A percentile compares a stretch with the other conserved stretches of the same genome.
phyloP scores from a whole-genome alignment of 2,113 vertebrate species.

The Eubucco bourcierii region DNA sequence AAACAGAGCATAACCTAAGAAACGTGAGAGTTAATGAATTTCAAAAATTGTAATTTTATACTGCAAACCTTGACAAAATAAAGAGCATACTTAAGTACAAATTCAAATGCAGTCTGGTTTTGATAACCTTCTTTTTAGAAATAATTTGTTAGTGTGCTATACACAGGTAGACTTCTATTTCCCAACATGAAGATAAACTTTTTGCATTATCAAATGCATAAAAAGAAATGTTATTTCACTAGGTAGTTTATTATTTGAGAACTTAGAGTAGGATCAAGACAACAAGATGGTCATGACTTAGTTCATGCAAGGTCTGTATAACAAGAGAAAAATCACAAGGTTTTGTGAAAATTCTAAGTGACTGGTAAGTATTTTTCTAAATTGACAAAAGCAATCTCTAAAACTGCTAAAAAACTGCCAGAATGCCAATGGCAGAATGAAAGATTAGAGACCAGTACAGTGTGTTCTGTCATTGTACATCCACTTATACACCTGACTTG shows the following conservation, averaged over 20 bases:
- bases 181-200: not conserved
- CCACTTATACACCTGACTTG: not conserved
- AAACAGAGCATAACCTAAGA: not conserved
- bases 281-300: not conserved
- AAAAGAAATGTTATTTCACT: not conserved
- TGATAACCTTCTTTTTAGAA: not conserved
- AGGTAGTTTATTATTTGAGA: not conserved
- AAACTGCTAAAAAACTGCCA: not conserved
- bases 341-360: not conserved
- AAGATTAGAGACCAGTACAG: not conserved
- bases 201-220: not conserved
- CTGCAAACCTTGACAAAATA: not conserved
- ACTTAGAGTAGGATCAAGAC: not conserved
- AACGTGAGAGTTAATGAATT: not conserved
- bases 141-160: not conserved
- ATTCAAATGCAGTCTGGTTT: not conserved
- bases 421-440: not conserved
- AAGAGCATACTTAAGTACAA: not conserved
- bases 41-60: not conserved
- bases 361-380: not conserved
- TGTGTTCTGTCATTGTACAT: not conserved
- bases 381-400: not conserved
- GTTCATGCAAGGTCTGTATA: not conserved
- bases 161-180: not conserved
- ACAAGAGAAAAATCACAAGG: not conserved